These are phyloP conservation scores for Axis porcinus DNA, from an alignment of 2,113 vertebrate genomes.

Conservation along the genomic window DNA sequence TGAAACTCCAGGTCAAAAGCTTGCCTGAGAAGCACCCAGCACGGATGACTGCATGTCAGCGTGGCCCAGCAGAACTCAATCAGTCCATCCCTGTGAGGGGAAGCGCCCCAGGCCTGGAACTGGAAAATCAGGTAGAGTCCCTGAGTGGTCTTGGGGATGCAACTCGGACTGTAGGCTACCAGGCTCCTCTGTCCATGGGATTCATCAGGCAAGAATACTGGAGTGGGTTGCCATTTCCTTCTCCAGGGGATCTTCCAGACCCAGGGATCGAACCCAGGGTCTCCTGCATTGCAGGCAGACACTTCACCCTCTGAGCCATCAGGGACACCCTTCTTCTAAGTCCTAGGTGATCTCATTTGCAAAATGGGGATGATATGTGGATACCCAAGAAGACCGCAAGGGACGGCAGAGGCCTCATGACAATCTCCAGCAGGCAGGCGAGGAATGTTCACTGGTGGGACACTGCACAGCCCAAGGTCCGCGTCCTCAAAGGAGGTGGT, in stretches of 20 bases:
- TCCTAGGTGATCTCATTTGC: not conserved
- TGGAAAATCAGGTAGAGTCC: not conserved
- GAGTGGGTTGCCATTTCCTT: not conserved
- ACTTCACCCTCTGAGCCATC: not conserved
- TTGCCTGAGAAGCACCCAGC: not conserved
- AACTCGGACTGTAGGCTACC: not conserved
- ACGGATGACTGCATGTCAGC: not conserved
- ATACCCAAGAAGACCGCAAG: not conserved
- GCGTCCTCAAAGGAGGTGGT: not conserved
- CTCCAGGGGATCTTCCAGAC: not conserved
- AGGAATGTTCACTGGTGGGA: not conserved
- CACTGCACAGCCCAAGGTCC: rapidly evolving
- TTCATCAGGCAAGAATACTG: not conserved
- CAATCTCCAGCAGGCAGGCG: not conserved
- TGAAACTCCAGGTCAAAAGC: not conserved
- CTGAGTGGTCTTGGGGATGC: not conserved
- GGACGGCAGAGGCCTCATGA: rapidly evolving
- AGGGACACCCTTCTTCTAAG: not conserved
- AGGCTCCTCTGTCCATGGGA: not conserved
- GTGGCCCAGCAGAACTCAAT: not conserved
- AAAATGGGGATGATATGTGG: not conserved
- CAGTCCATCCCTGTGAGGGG: not conserved
- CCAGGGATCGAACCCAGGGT: not conserved
- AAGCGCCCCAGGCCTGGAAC: not conserved
- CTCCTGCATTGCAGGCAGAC: not conserved